Percentiles rank a stretch among this genome's conserved stretches.
Evolutionary conservation across 2,113 vertebrate genomes (phyloP).

Genomic region (Zosterops lateralis): DNA sequence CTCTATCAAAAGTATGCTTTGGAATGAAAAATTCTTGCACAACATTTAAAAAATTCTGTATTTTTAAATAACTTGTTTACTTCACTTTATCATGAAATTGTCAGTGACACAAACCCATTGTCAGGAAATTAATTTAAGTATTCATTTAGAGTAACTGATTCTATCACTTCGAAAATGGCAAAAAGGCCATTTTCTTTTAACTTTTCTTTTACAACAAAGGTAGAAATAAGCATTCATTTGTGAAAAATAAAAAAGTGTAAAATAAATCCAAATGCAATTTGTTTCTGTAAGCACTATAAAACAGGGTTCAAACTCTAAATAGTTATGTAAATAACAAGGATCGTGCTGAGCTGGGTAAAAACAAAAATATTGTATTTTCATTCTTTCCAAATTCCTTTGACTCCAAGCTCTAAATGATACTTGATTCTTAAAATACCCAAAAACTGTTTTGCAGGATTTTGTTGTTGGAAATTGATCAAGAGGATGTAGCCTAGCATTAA

Average conservation of each 20-base stretch:
- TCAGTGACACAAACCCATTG: background rate
- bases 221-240: background rate
- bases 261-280: slow-evolving; percentile 3
- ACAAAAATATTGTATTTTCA: slow-evolving; percentile 25
- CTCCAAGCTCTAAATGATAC: slow-evolving; percentile 26
- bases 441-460: slow-evolving; percentile 21
- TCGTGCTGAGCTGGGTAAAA: background rate
- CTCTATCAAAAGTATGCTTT: background rate
- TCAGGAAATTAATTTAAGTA: background rate
- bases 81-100: background rate
- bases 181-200: background rate
- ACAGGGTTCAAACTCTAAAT: background rate
- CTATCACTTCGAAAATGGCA: background rate
- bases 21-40: background rate
- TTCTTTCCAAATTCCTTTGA: slow-evolving; percentile 46
- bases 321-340: background rate
- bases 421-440: background rate
- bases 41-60: background rate
- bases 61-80: background rate
- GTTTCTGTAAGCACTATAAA: slow-evolving; percentile 2
- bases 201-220: background rate
- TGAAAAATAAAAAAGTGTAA: background rate
- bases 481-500: background rate
- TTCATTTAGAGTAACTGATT: background rate
- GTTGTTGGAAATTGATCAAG: background rate